phyloP scores from a whole-genome alignment of 2,888 invertebrate species.

The Colostygia pectinataria region DNA sequence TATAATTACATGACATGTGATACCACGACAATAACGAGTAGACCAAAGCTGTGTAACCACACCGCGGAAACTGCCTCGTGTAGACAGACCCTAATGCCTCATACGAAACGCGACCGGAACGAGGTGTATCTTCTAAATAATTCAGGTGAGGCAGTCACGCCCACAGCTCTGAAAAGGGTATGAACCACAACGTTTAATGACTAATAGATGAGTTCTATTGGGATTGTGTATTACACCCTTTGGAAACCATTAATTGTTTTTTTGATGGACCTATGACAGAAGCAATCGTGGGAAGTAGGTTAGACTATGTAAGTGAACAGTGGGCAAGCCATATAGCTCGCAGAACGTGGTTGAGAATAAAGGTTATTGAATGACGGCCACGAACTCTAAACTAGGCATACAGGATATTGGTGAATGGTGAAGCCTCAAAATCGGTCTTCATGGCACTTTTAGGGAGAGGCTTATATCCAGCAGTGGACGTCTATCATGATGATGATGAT shows the following conservation, averaged over 20 bases:
- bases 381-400: no score
- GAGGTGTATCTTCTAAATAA: conserved; percentile 58
- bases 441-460: no score
- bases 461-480: no score
- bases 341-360: no score
- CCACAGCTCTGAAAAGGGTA: conserved; percentile 66
- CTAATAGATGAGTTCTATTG: conserved; percentile 33
- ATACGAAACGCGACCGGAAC: conserved; percentile 45
- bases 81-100: conserved; percentile 43
- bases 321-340: no score
- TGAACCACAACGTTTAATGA: conserved; percentile 50
- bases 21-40: neutral
- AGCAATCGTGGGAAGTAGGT: no score
- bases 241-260: conserved; percentile 27
- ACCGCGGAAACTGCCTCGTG: neutral
- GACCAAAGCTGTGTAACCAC: neutral
- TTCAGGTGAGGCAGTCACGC: conserved; percentile 61
- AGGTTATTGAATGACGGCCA: no score
- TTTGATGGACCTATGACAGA: no score
- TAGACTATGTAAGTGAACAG: no score
- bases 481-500: no score
- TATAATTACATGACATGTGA: neutral
- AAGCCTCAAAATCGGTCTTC: no score
- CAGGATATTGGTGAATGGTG: no score
- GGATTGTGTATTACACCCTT: conserved; percentile 39